Base-by-base conservation (phyloP, 1,140 invertebrate species). In the Odontomachus brunneus region DNA sequence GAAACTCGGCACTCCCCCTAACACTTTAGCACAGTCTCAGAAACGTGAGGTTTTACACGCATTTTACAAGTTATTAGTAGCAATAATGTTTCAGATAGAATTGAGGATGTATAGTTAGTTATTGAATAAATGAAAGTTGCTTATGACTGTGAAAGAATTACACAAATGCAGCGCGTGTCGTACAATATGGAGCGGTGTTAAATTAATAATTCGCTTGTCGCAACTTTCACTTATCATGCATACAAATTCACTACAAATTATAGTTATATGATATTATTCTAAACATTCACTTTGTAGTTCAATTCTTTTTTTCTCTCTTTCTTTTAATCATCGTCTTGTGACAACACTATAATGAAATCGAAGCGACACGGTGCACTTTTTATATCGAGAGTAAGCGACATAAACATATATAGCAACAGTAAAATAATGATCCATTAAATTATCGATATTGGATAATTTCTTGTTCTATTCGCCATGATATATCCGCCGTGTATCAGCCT, bases 161-260 rank as follows among this genome's bases (percentile, higher is more conserved):
- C 85, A 53, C 29, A 57, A 55, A 72, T 53, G 29, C 24, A 73
- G 29, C 24, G 65, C 24, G 69, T 24, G 4, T 67, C 49, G 60
- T 67, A 80, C 29, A 63, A 26, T n/a, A n/a, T 48, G 19, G 0
- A 72, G 72, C 59, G n/a, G 57, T 57, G 73, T 62, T 38, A 82
- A 82, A 44, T 73, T 60, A 44, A 44, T 69, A 76, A 59, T 80
- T 67, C 38, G 11, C 51, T 75, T 72, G 69, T 82, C 48, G 75
- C 91, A 93, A 92, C 92, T 93, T 93, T 92, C 92, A 92, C 81
- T 93, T 93, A 93, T 73, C 76, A 84, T 89, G 82, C 86, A 89
- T 92, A 93, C 91, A 93, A 89, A 91, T 91, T 92, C 82, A 89
- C 90, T 91, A 92, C 57, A 90, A 92, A 91, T 90, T 89, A 89